Evolutionary conservation across 2,888 invertebrate genomes (phyloP).

Genomic region (Acanthopleura granulata): DNA sequence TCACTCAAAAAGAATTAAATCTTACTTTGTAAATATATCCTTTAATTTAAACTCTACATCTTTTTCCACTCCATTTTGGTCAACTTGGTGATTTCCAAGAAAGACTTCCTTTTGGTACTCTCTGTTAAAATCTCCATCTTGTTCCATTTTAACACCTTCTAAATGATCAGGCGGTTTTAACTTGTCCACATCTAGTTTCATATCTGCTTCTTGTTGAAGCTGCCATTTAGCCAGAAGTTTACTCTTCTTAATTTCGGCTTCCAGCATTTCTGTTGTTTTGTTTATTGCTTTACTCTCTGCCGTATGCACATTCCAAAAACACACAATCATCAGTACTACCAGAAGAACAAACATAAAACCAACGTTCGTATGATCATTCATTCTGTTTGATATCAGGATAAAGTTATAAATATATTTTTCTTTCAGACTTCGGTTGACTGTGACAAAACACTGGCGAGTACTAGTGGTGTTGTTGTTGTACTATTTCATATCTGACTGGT

Average conservation of each 20-base stretch:
- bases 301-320: too few species aligned
- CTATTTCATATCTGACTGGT: too few species aligned
- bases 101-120: conserved; percentile 71
- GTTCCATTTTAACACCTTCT: conserved; percentile 70
- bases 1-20: neutral
- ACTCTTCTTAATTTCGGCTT: neutral
- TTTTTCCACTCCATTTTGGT: conserved; percentile 39
- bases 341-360: too few species aligned
- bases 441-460: too few species aligned
- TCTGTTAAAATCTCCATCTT: conserved; percentile 71
- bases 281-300: neutral
- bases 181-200: conserved; percentile 37
- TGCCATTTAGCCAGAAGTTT: conserved; percentile 14
- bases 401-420: too few species aligned
- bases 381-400: too few species aligned
- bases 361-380: too few species aligned
- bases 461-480: too few species aligned
- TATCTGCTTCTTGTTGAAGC: neutral
- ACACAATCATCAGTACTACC: too few species aligned
- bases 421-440: too few species aligned
- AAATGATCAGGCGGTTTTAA: conserved; percentile 69
- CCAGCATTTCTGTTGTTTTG: neutral
- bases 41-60: conserved; percentile 56
- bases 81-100: conserved; percentile 66
- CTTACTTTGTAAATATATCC: conserved; percentile 66